phyloP scores from a whole-genome alignment of 2,888 invertebrate genomes.

The Heterodera filipjevi region DNA sequence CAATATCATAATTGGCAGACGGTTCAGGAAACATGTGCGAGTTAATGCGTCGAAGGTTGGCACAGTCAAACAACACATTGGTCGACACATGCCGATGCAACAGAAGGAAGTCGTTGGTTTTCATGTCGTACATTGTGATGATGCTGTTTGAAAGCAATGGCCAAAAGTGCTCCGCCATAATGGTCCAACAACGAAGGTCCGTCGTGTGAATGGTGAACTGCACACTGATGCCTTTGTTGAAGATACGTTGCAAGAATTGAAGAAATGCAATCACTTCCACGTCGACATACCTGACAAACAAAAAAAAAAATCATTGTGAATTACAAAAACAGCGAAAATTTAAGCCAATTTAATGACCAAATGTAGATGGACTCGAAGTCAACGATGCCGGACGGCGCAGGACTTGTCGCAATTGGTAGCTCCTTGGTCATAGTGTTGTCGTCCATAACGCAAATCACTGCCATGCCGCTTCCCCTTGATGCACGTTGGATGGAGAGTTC shows the following conservation, averaged over 20 bases:
- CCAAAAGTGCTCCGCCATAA: background rate
- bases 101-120: background rate
- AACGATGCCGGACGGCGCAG: background rate
- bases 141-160: background rate
- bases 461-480: background rate
- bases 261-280: too few relatives aligned
- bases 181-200: background rate
- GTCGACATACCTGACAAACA: background rate
- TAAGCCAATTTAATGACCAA: background rate
- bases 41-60: background rate
- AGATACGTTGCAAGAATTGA: background rate
- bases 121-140: background rate
- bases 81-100: background rate
- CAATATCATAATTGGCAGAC: too few relatives aligned
- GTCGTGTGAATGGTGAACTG: background rate
- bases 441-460: background rate
- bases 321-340: too few relatives aligned
- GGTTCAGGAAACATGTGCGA: background rate
- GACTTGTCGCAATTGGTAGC: background rate
- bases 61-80: background rate
- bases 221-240: background rate
- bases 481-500: background rate
- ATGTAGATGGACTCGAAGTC: background rate
- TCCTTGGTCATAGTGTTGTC: background rate
- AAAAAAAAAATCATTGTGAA: too few relatives aligned